Conservation (phyloP, 2,797 vertebrate genomes). For the Chaunax sp. region DNA sequence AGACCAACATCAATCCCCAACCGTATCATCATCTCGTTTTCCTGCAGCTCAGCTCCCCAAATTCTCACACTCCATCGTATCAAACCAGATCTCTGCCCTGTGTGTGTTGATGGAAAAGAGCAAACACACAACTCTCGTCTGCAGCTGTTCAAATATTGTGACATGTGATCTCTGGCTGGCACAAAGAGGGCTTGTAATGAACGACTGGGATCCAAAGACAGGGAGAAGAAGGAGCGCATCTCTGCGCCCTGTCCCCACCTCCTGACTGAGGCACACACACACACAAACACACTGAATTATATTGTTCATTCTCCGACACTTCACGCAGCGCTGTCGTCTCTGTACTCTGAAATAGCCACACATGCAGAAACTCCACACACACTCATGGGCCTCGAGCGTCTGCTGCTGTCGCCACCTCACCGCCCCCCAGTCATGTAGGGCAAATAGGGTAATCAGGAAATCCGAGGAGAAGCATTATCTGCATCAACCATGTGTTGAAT, state of each 20-base stretch:
- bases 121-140: slow-evolving; percentile 61
- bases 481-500: slow-evolving; percentile 34
- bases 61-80: slow-evolving; percentile 58
- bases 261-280: slow-evolving; percentile 31
- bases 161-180: slow-evolving; percentile 75
- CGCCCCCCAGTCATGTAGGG: slow-evolving; percentile 22
- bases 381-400: background rate
- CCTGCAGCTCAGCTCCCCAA: slow-evolving; percentile 20
- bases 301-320: slow-evolving; percentile 18
- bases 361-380: slow-evolving; percentile 21
- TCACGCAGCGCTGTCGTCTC: slow-evolving; percentile 11
- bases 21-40: background rate
- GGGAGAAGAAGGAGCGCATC: slow-evolving; percentile 57
- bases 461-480: slow-evolving; percentile 28
- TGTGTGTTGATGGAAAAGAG: slow-evolving; percentile 38
- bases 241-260: slow-evolving; percentile 26
- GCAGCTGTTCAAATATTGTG: slow-evolving; percentile 84
- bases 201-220: slow-evolving; percentile 62
- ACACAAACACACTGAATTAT: slow-evolving; percentile 25
- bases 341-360: slow-evolving; percentile 23
- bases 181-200: slow-evolving; percentile 77
- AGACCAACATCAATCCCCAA: background rate
- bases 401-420: slow-evolving; percentile 1
- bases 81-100: slow-evolving; percentile 50
- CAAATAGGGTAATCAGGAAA: slow-evolving; percentile 40